Conservation (phyloP, 1,140 invertebrate genomes). For the Penaeus indicus region DNA sequence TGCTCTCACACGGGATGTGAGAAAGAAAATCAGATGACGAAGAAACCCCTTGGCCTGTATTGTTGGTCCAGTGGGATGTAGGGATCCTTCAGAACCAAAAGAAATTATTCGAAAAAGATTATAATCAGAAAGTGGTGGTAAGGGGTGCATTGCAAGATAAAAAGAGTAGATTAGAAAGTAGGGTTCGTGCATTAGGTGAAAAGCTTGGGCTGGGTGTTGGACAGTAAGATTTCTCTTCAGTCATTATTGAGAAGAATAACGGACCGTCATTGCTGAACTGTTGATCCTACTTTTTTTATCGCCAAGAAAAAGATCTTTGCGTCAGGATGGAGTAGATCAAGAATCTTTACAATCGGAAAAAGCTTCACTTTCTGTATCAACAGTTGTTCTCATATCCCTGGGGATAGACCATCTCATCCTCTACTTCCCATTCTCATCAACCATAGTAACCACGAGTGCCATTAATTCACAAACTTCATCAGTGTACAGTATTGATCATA, state of each 20-base stretch:
- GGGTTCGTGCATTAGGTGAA: conserved; percentile 33
- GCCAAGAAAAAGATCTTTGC: conserved; percentile 55
- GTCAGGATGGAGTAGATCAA: conserved; percentile 58
- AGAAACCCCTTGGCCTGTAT: conserved; percentile 40
- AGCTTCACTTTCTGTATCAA: conserved; percentile 45
- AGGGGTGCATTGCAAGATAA: neutral
- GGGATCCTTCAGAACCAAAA: conserved; percentile 4
- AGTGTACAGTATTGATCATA: conserved; percentile 60
- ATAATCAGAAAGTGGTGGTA: conserved; percentile 22
- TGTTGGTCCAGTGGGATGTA: neutral
- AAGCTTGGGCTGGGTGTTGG: conserved; percentile 44
- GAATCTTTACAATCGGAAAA: conserved; percentile 53
- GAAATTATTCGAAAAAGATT: neutral
- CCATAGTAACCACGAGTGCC: conserved; percentile 43
- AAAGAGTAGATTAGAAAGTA: conserved; percentile 38
- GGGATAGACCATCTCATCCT: conserved; percentile 47
- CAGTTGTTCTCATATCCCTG: conserved; percentile 34
- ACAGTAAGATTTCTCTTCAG: conserved; percentile 28
- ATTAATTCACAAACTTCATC: conserved; percentile 50
- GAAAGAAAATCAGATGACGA: conserved; percentile 21
- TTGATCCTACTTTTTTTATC: conserved; percentile 57
- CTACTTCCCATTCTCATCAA: conserved; percentile 27
- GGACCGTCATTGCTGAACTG: conserved; percentile 11
- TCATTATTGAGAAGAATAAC: conserved; percentile 50
- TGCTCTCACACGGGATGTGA: conserved; percentile 3